Percentiles rank a stretch among this genome's conserved stretches.
phyloP scores from a whole-genome alignment of 2,113 vertebrate species.

The Myodes glareolus region DNA sequence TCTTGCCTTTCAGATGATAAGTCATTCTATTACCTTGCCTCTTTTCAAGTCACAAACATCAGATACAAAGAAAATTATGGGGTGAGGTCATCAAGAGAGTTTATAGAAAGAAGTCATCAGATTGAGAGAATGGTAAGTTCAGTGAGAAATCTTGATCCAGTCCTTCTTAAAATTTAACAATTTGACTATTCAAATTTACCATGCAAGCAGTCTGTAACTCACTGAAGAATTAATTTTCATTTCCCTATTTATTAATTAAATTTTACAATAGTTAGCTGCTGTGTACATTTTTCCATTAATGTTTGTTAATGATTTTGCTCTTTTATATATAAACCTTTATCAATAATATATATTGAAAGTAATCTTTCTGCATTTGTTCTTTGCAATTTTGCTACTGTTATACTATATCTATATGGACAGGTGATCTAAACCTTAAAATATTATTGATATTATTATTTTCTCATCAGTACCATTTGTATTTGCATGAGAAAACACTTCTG shows the following conservation, averaged over 20 bases:
- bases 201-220: not conserved
- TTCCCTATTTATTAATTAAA: not conserved
- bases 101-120: slow-evolving; percentile 77
- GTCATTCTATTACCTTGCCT: slow-evolving; percentile 78
- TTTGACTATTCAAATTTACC: not conserved
- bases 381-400: not conserved
- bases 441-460: not conserved
- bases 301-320: not conserved
- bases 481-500: not conserved
- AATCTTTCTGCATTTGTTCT: not conserved
- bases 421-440: not conserved
- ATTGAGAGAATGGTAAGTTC: slow-evolving; percentile 79
- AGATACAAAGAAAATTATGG: slow-evolving; percentile 79
- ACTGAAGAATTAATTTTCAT: not conserved
- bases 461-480: not conserved
- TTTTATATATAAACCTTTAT: not conserved
- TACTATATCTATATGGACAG: not conserved
- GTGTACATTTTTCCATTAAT: not conserved
- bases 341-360: not conserved
- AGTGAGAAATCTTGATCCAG: not conserved
- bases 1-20: slow-evolving; percentile 77
- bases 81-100: slow-evolving; percentile 71
- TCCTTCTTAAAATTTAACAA: not conserved
- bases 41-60: slow-evolving; percentile 79
- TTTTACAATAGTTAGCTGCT: not conserved